phyloP scores from a whole-genome alignment of 2,113 vertebrate species.

The Hippocampus barbouri region DNA sequence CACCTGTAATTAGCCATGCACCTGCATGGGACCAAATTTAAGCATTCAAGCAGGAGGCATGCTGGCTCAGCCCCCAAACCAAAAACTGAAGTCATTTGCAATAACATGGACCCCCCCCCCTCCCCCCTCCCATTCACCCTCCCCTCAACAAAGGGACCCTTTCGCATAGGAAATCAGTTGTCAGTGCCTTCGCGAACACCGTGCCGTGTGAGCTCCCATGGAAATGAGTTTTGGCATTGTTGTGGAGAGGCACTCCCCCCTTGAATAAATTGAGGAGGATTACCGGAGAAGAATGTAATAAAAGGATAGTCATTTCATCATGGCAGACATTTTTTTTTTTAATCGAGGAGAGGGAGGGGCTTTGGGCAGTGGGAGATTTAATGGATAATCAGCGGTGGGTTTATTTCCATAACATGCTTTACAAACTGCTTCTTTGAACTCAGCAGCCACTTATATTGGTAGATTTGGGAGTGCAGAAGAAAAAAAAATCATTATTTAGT shows the following conservation, averaged over 20 bases:
- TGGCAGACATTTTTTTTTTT: constrained; percentile 84
- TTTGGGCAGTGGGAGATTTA: constrained; percentile 76
- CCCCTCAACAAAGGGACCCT: constrained; percentile 65
- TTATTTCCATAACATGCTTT: constrained; percentile 87
- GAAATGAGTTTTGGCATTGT: constrained; percentile 91
- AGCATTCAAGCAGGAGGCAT: constrained; percentile 54
- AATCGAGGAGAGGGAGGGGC: constrained; percentile 65
- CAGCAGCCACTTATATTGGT: constrained; percentile 76
- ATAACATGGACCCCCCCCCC: constrained; percentile 58
- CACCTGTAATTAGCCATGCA: constrained; percentile 95
- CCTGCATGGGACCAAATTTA: constrained; percentile 85
- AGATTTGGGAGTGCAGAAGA: constrained; percentile 47
- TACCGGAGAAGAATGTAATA: constrained; percentile 87
- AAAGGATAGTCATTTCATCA: constrained; percentile 83
- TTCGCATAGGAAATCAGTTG: constrained; percentile 93
- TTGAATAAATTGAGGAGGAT: constrained; percentile 89
- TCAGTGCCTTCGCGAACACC: constrained; percentile 90
- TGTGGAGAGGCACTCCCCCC: constrained; percentile 77
- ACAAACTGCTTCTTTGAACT: constrained; percentile 86
- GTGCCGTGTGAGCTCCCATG: constrained; percentile 89
- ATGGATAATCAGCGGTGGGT: constrained; percentile 86
- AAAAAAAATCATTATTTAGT: constrained; percentile 58
- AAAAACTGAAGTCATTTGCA: constrained; percentile 68
- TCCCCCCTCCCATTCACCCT: constrained; percentile 28
- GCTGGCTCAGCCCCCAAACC: constrained; percentile 58